phyloP scores from a whole-genome alignment of 2,113 vertebrate genomes.

The Antigone vipio region DNA sequence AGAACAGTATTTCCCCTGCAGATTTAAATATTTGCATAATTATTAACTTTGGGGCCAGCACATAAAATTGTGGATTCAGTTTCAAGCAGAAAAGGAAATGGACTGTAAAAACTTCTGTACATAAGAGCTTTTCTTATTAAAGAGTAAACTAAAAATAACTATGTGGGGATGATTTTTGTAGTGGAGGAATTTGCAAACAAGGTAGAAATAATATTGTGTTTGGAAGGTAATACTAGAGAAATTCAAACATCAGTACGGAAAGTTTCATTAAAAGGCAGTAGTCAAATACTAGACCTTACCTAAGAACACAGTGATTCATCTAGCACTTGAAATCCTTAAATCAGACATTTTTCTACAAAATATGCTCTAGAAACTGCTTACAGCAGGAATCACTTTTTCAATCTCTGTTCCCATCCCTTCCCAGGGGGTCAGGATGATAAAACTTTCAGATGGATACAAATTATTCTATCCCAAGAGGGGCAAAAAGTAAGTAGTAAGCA shows the following conservation, averaged over 20 bases:
- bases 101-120: neutral
- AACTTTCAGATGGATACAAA: neutral
- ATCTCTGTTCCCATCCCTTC: neutral
- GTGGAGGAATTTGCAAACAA: neutral
- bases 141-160: neutral
- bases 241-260: neutral
- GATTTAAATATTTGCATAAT: neutral
- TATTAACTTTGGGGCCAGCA: neutral
- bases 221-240: neutral
- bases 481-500: neutral
- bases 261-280: neutral
- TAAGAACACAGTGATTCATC: neutral
- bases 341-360: neutral
- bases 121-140: neutral
- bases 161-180: neutral
- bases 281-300: neutral
- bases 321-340: neutral
- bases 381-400: neutral
- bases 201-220: neutral
- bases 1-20: neutral
- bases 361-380: neutral
- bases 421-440: neutral
- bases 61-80: neutral
- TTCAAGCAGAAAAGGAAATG: conserved; percentile 12
- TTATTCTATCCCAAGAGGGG: neutral